phyloP scores from a whole-genome alignment of 2,888 invertebrate genomes.

The Chelonus formosanus region DNA sequence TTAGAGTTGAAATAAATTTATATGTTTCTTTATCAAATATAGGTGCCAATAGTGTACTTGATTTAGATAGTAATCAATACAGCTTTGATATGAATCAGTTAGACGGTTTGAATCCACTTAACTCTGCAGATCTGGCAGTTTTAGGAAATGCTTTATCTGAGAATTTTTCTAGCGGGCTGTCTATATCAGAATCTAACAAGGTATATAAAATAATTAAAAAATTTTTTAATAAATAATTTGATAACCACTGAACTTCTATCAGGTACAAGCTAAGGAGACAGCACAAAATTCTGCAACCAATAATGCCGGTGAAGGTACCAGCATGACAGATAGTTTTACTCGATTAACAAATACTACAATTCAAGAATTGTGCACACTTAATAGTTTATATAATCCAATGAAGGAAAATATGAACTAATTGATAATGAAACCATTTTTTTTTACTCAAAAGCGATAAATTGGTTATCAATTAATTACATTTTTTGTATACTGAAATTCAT shows the following conservation, averaged over 20 bases:
- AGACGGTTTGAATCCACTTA: constrained; percentile 55
- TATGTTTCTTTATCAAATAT: background rate
- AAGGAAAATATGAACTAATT: constrained; percentile 41
- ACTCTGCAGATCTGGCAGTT: constrained; percentile 63
- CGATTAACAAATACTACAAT: constrained; percentile 65
- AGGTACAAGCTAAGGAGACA: constrained; percentile 37
- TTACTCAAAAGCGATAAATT: too few species aligned
- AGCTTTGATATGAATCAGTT: constrained; percentile 51
- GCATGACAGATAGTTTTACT: constrained; percentile 70
- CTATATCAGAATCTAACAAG: constrained; percentile 62
- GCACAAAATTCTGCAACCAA: constrained; percentile 24
- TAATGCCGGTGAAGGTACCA: constrained; percentile 49
- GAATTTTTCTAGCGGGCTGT: constrained; percentile 66
- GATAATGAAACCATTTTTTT: too few species aligned
- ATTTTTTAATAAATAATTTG: too few species aligned
- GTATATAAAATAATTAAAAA: constrained; percentile 34
- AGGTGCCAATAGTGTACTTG: constrained; percentile 54
- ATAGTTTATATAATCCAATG: constrained; percentile 54
- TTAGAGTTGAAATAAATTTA: background rate
- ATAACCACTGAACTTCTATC: constrained; percentile 3
- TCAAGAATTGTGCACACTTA: constrained; percentile 62
- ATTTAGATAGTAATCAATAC: constrained; percentile 56
- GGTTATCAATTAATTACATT: too few species aligned
- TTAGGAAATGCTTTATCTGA: constrained; percentile 65
- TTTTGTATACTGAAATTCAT: too few species aligned